phyloP scores from a whole-genome alignment of 1,140 invertebrate genomes.

The Drosophila quadrilineata region DNA sequence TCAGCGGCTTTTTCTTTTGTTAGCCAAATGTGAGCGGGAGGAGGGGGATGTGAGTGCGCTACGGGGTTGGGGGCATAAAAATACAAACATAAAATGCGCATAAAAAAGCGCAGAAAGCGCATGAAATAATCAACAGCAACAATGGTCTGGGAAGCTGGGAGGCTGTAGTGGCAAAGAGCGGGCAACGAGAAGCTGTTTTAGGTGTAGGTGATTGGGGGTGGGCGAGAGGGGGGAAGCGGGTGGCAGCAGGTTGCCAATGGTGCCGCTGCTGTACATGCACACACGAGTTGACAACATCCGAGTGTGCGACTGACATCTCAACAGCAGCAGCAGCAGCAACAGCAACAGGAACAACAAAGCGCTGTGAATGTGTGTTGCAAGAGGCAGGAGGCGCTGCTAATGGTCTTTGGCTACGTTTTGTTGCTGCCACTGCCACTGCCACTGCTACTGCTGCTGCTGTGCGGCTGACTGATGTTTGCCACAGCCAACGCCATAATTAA shows the following conservation, averaged over 20 bases:
- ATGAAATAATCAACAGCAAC: constrained; percentile 77
- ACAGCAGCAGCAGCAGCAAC: constrained; percentile 35
- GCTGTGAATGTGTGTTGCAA: too few relatives aligned
- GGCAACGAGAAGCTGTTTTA: constrained; percentile 19
- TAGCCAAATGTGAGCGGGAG: constrained; percentile 3
- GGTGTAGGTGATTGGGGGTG: too few relatives aligned
- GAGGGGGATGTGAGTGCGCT: too few relatives aligned
- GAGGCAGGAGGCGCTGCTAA: constrained; percentile 38
- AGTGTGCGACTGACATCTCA: constrained; percentile 75
- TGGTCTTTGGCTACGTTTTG: constrained; percentile 70
- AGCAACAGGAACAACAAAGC: neutral
- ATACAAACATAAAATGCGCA: constrained; percentile 78
- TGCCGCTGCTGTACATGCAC: constrained; percentile 18
- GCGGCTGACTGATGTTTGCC: constrained; percentile 74
- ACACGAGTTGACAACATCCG: constrained; percentile 68
- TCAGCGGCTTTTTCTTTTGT: constrained; percentile 29
- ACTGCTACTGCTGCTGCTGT: constrained; percentile 17
- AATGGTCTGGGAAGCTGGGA: constrained; percentile 36
- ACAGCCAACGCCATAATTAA: constrained; percentile 76
- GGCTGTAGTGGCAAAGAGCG: constrained; percentile 5
- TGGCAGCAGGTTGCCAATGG: neutral
- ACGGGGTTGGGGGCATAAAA: too few relatives aligned
- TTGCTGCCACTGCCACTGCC: too few relatives aligned
- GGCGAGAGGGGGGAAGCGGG: neutral
- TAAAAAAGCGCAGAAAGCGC: constrained; percentile 73